Conservation (phyloP, 1,140 invertebrate genomes). For the Cyphomyrmex costatus region DNA sequence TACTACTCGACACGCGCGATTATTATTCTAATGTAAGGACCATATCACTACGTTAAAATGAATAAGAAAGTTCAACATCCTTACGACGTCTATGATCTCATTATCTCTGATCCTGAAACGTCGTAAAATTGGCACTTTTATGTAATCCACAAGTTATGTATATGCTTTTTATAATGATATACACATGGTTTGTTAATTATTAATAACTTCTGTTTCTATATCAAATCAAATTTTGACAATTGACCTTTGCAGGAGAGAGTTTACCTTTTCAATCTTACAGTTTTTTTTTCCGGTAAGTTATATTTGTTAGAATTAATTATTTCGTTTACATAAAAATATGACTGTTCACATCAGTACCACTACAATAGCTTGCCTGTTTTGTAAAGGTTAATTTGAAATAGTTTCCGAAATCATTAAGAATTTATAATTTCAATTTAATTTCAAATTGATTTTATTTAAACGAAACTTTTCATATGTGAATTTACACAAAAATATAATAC, state of each 20-base stretch:
- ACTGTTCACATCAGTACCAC: too few relatives aligned
- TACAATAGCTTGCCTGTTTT: too few relatives aligned
- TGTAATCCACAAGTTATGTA: background rate
- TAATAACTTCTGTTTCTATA: background rate
- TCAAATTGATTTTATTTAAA: background rate
- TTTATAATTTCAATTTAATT: background rate
- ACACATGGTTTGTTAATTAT: too few relatives aligned
- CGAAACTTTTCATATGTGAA: background rate
- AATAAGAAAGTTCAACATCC: conserved; percentile 20
- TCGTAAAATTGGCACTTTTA: background rate
- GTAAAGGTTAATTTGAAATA: background rate
- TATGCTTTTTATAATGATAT: too few relatives aligned
- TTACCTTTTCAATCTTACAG: too few relatives aligned
- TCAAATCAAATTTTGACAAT: background rate
- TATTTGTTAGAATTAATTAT: too few relatives aligned
- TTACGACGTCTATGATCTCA: background rate
- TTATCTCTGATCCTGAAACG: background rate
- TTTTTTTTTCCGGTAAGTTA: too few relatives aligned
- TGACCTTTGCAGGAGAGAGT: background rate
- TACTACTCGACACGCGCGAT: conserved; percentile 54
- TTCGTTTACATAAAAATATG: too few relatives aligned
- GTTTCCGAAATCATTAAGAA: background rate
- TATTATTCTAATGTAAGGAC: conserved; percentile 56
- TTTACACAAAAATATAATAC: background rate
- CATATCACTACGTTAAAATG: conserved; percentile 13